Conservation (phyloP, 2,888 invertebrate genomes). For the Hirtodrosophila alboralis region DNA sequence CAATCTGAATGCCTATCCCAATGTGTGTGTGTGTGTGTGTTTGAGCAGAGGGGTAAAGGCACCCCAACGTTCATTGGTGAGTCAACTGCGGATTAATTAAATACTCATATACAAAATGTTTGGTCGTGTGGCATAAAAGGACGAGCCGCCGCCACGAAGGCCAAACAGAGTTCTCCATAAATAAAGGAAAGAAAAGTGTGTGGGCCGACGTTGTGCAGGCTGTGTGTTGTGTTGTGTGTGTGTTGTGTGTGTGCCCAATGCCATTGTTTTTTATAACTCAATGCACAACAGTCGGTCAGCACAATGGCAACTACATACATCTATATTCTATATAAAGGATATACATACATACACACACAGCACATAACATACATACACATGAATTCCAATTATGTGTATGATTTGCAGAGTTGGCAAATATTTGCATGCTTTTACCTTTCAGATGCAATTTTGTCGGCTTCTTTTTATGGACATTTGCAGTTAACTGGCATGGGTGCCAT, state of each 20-base stretch:
- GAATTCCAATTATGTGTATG: constrained; percentile 74
- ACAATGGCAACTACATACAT: constrained; percentile 44
- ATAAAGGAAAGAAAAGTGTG: constrained; percentile 37
- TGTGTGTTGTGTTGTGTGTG: too few species aligned
- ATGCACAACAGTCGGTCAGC: constrained; percentile 60
- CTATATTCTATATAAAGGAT: neutral
- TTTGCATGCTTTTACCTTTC: constrained; percentile 69
- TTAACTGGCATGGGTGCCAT: constrained; percentile 8
- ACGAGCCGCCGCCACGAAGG: constrained; percentile 34
- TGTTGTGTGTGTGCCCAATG: too few species aligned
- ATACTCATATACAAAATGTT: constrained; percentile 74
- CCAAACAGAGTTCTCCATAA: constrained; percentile 29
- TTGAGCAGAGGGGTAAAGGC: constrained; percentile 28
- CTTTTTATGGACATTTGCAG: constrained; percentile 48
- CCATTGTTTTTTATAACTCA: constrained; percentile 68
- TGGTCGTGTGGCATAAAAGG: constrained; percentile 49
- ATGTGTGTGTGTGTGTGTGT: neutral
- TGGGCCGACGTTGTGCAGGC: constrained; percentile 28
- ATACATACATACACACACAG: neutral
- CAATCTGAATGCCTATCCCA: constrained; percentile 18
- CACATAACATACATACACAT: constrained; percentile 35
- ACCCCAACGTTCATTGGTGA: constrained; percentile 64
- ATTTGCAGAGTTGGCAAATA: constrained; percentile 71
- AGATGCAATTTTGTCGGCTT: constrained; percentile 70
- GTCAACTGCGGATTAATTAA: constrained; percentile 77